These are phyloP conservation scores for Coregonus clupeaformis DNA, from an alignment of 2,113 vertebrate genomes.

Conservation along the genomic window DNA sequence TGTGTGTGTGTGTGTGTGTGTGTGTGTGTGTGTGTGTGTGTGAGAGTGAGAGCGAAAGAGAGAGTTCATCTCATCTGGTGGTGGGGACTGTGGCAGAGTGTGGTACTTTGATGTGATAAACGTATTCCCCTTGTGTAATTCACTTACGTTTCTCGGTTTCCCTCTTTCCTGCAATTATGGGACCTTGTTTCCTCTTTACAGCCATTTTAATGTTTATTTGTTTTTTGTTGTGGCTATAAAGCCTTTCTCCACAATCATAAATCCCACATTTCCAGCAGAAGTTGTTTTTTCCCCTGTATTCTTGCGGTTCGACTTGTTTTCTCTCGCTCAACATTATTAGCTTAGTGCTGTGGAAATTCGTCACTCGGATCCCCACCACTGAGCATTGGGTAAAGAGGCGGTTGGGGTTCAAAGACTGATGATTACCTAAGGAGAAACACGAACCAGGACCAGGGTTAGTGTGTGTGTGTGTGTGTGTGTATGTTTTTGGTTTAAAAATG, in stretches of 20 bases:
- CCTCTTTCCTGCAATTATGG: conserved; percentile 58
- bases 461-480: no score
- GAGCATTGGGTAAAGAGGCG: conserved; percentile 17
- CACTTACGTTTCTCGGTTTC: conserved; percentile 31
- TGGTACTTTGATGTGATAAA: conserved; percentile 48
- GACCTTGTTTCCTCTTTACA: conserved; percentile 51
- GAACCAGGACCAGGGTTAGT: no score
- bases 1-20: no score
- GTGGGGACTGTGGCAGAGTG: conserved; percentile 16
- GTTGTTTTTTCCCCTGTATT: conserved; percentile 33
- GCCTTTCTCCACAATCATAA: conserved; percentile 45
- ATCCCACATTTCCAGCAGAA: conserved; percentile 53
- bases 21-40: no score
- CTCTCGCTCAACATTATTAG: conserved; percentile 45
- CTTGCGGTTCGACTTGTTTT: conserved; percentile 35
- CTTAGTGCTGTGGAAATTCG: conserved; percentile 40
- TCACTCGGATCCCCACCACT: conserved; percentile 25
- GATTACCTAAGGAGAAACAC: no score
- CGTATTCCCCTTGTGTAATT: conserved; percentile 53
- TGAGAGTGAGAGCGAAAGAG: background rate
- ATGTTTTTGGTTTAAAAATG: no score
- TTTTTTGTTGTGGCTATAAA: conserved; percentile 48
- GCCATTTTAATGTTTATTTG: conserved; percentile 56
- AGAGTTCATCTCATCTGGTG: background rate
- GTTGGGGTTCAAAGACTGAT: background rate